Conservation (phyloP, 35 echinoderm and acorn worm genomes). For the Strongylocentrotus purpuratus region DNA sequence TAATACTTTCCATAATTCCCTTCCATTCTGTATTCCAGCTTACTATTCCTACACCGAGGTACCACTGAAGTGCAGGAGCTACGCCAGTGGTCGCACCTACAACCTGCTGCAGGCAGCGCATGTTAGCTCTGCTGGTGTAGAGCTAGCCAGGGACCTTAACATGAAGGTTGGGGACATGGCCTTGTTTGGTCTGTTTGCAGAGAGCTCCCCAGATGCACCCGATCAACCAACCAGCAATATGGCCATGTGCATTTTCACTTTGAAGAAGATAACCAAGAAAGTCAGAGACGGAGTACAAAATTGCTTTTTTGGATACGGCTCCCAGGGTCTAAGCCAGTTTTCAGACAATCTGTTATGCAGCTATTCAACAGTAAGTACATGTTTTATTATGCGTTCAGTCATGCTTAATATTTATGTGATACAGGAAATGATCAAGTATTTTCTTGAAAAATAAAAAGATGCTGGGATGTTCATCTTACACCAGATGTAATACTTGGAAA, state of each 20-base stretch:
- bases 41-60: slow-evolving; percentile 78
- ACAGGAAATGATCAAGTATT: no score
- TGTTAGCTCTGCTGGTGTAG: slow-evolving; percentile 49
- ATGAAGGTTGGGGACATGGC: background rate
- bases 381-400: background rate
- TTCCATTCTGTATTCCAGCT: slow-evolving; percentile 44
- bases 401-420: background rate
- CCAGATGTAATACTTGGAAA: no score
- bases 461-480: no score
- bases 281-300: slow-evolving; percentile 49
- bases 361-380: slow-evolving; percentile 21
- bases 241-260: slow-evolving; percentile 68
- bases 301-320: slow-evolving; percentile 56
- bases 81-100: slow-evolving; percentile 18
- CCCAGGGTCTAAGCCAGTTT: slow-evolving; percentile 60
- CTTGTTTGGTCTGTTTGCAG: slow-evolving; percentile 65
- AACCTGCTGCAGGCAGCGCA: slow-evolving; percentile 73
- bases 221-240: slow-evolving; percentile 37
- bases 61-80: slow-evolving; percentile 49
- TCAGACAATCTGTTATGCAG: background rate
- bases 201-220: slow-evolving; percentile 54
- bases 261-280: slow-evolving; percentile 47
- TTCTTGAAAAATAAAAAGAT: no score
- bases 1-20: background rate
- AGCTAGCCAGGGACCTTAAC: slow-evolving; percentile 37